Base-by-base conservation (phyloP, 1,140 invertebrate species). In the Drosophila baimaii region DNA sequence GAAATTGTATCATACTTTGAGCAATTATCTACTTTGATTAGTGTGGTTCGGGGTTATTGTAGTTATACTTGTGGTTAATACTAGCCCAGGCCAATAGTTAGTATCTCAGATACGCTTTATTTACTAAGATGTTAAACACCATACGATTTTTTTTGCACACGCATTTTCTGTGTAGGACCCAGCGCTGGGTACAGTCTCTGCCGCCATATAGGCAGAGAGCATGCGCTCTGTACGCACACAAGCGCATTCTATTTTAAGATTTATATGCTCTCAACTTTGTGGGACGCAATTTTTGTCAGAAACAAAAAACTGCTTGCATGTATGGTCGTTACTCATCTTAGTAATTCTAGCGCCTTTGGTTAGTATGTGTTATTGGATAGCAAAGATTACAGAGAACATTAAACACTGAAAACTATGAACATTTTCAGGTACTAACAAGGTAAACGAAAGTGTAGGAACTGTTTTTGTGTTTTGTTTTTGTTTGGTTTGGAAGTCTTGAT, bases 401-500 rank as follows among this genome's bases (percentile, higher is more conserved):
- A 21, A 46, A 41, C 41, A 46, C 62, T 37, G 66, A 70, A 37
- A 41, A 68, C 52, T 9, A 31, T 12, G 15, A 33, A 39, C 33
- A 39, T 31, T 69, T 37, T 69, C 66, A 66, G 64, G 64, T 68
- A 51, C 44, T 12, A 29, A 35, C 9, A 23, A 15, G 33, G 25
- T 39, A 23, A 63, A 69, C 62, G 10, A 69, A 69, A 69, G 57
- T 39, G 10, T 69, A 78, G 63, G 75, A 82, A 77, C 69, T 57
- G 8, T 63, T 43, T 29, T 68, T 56, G 49, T n/a, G 5, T 17
- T 49, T 44, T 19, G 3, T 17, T 41, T 56, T 15, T 58, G 33
- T 29, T 68, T 57, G 49, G n/a, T n/a, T n/a, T 81, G 81, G 81
- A 85, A 84, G 77, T 68, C 44, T 57, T 55, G 59, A 65, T 31